Evolutionary conservation across 2,797 vertebrate species (phyloP), one percentile per base, ranked within the genome.

Genomic region (Myoxocephalus aenaeus): DNA sequence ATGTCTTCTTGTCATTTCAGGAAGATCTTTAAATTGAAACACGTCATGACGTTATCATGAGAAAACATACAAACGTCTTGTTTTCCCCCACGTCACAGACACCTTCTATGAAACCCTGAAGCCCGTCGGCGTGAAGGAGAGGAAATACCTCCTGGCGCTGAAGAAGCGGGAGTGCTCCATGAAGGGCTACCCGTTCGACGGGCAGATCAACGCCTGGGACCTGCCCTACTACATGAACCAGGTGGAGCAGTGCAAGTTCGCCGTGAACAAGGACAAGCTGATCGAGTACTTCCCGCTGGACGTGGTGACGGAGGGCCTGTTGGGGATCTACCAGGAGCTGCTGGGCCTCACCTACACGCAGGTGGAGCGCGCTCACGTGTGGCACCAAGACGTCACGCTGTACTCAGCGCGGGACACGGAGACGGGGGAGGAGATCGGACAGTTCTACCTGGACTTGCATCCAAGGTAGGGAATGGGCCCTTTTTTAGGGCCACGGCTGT

Each of bases 401-500:
- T 97, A 97, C 78, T 93, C 94, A 0, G 97, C 96, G 25, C 93
- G 87, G 25, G 97, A 99, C 86, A 86, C 89, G 13, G 92, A 93
- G 51, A 96, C 96, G 0, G 95, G 92, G 79, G 96, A 98, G 87
- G 92, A 95, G 65, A 86, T 99, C 36, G 97, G 97, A 4, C 97
- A 96, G 86, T 99, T 99, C 93, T 99, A 99, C 91, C 84, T 99
- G 90, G 98, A 99, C 92, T 87, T 99, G 27, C 96, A 98, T 78
- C 96, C 97, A 69, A 97, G 98, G 98, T 99, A 95, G 17, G 66
- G 8, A 48, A 12, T 9, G 12, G n/a, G 27, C 46, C n/a, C 0
- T n/a, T 50, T 36, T 32, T 32, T 32, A 58, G 18, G 27, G 25
- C 66, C 1, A 20, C 50, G 13, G 7, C 66, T 8, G 20, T 32